Base-by-base conservation (phyloP, 2,113 vertebrate genomes). In the Nannobrachium achirus region DNA sequence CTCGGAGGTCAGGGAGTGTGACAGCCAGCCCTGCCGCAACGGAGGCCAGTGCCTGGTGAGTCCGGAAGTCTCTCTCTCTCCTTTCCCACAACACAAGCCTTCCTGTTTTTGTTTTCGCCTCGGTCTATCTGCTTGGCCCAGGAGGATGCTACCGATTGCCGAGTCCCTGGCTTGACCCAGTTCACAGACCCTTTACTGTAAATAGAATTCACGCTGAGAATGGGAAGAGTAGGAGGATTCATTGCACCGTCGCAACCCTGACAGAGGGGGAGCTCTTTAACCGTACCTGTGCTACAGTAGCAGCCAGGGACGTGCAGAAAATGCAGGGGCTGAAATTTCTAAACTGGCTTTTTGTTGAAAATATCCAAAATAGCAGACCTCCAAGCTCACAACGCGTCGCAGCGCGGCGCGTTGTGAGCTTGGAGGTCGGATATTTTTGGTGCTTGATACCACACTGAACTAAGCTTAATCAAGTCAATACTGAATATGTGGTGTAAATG, bases 31-130 rank as follows among this genome's bases (percentile, higher is more conserved):
- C 67, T 99, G 98, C 72, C 91, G 92, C 72, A 98, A 98, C 0
- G 94, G 95, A 41, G 98, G 95, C 41, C 95, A 89, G 16, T 99
- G 98, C 88, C 92, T 92, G 90, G 98, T 99, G 89, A 95, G 96
- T 89, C 67, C 60, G 78, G 83, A 89, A 91, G 84, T 77, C 79
- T 76, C 89, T 84, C 76, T 78, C 79, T 78, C 86, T 86, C 87
- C 83, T 90, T 91, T 91, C 88, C 88, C 85, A 90, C 88, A 91
- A 89, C 90, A 87, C 86, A 86, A 71, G 87, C 86, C 70, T 91
- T 91, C 88, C 90, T 91, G 88, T 91, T 91, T 90, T 90, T 91
- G 87, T 89, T 90, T 90, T 89, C 71, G 83, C 78, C 79, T 75
- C 50, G 2, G 77, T 84, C 86, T 87, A 86, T 90, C 88, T 88